Evolutionary conservation across 2,797 vertebrate genomes (phyloP).

Genomic region (Pseudochirops corinnae): DNA sequence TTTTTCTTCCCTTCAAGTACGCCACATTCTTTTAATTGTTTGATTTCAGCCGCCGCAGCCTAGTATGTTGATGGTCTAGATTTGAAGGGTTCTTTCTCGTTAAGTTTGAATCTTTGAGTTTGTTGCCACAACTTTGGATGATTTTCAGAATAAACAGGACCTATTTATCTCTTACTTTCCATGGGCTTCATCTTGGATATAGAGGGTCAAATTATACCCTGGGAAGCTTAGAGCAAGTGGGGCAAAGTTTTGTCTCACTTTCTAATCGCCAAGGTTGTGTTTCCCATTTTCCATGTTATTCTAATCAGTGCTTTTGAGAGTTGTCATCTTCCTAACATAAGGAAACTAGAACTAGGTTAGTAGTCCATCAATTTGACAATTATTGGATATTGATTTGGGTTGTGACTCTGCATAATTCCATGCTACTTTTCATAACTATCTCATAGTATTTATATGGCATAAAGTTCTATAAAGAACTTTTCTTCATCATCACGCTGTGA

Average conservation of each 20-base stretch:
- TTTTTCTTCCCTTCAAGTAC: background rate
- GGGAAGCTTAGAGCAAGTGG: slow-evolving; percentile 1
- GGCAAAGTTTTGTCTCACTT: background rate
- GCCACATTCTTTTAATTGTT: slow-evolving; percentile 11
- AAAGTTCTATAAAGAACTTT: background rate
- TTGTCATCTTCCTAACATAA: slow-evolving; percentile 28
- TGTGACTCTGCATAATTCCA: slow-evolving; percentile 15
- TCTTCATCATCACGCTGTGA: background rate
- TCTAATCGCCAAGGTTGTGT: background rate
- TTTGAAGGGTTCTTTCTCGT: slow-evolving; percentile 52
- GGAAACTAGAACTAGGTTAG: slow-evolving; percentile 2
- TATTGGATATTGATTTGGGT: slow-evolving; percentile 23
- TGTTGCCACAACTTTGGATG: background rate
- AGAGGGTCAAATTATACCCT: slow-evolving; percentile 15
- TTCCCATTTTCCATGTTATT: slow-evolving; percentile 30
- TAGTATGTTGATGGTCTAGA: slow-evolving; percentile 7
- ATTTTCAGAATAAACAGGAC: slow-evolving; percentile 14
- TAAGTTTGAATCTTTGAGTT: background rate
- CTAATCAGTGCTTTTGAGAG: background rate
- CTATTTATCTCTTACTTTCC: background rate
- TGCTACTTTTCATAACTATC: slow-evolving; percentile 11
- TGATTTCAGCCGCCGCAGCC: background rate
- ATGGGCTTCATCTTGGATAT: background rate
- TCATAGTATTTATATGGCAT: background rate
- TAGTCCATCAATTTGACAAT: slow-evolving; percentile 30